Percentiles rank a stretch among this genome's conserved stretches.
phyloP scores from a whole-genome alignment of 2,888 invertebrate genomes.

The Formica aserva region DNA sequence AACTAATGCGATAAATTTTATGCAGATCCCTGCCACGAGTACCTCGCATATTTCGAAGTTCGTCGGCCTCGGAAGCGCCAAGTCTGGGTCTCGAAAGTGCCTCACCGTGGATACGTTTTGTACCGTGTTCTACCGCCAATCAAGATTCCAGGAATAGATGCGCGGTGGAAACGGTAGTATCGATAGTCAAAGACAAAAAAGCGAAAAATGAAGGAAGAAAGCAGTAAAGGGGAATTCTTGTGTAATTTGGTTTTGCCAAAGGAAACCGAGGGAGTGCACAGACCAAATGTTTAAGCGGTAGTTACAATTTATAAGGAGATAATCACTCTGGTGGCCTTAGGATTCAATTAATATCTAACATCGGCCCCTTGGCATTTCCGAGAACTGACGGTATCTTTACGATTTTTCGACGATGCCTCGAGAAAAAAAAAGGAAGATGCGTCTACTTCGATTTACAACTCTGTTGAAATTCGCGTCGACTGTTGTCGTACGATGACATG shows the following conservation, averaged over 20 bases:
- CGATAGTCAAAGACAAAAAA: conserved; percentile 42
- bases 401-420: conserved; percentile 70
- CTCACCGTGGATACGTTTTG: conserved; percentile 82
- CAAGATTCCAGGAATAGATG: conserved; percentile 61
- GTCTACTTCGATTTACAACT: conserved; percentile 72
- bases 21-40: conserved; percentile 66
- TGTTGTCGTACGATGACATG: conserved; percentile 52
- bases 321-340: conserved; percentile 85
- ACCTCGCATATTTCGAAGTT: conserved; percentile 54
- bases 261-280: conserved; percentile 66
- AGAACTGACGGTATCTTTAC: conserved; percentile 61
- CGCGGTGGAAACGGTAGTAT: conserved; percentile 33
- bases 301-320: conserved; percentile 80
- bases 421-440: conserved; percentile 56
- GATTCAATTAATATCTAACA: conserved; percentile 83
- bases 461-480: conserved; percentile 68
- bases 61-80: conserved; percentile 77
- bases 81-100: conserved; percentile 83
- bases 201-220: conserved; percentile 50
- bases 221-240: conserved; percentile 61
- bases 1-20: conserved; percentile 54
- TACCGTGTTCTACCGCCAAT: conserved; percentile 68
- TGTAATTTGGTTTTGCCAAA: conserved; percentile 43
- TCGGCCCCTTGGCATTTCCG: conserved; percentile 81
- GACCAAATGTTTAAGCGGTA: conserved; percentile 79